Conservation (phyloP, 1,140 invertebrate genomes). For the Neoseiulus cucumeris region DNA sequence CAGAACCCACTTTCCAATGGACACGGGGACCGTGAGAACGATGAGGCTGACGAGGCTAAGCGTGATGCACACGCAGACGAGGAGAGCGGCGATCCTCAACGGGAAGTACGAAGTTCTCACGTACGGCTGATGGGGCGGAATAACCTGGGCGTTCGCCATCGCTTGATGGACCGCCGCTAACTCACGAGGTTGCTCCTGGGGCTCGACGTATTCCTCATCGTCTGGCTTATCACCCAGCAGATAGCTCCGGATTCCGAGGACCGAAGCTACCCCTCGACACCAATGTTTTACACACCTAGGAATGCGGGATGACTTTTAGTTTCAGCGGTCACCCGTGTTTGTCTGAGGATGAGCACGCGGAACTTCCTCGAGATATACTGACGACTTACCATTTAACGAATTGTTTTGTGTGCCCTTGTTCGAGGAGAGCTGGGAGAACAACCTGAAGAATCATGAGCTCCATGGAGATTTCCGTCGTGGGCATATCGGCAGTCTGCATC, state of each 20-base stretch:
- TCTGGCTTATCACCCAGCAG: conserved; percentile 46
- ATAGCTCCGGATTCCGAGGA: conserved; percentile 70
- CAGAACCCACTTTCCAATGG: conserved; percentile 67
- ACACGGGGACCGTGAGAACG: conserved; percentile 35
- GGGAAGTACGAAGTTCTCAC: conserved; percentile 58
- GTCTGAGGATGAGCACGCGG: too few species aligned
- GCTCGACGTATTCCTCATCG: conserved; percentile 21
- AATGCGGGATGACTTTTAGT: too few species aligned
- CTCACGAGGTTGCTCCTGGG: conserved; percentile 16
- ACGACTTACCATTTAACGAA: conserved; percentile 73
- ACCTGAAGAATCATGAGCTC: conserved; percentile 87
- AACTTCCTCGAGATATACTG: conserved; percentile 15
- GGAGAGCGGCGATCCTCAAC: conserved; percentile 31
- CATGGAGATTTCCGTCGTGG: conserved; percentile 55
- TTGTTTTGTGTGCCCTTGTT: conserved; percentile 79
- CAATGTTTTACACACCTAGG: conserved; percentile 32
- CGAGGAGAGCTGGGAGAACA: conserved; percentile 77
- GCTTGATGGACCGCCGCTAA: conserved; percentile 35
- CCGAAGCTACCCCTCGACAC: conserved; percentile 64
- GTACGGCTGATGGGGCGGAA: conserved; percentile 52
- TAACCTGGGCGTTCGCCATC: conserved; percentile 29
- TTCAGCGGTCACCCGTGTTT: conserved; percentile 20
- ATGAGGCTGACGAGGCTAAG: conserved; percentile 15
- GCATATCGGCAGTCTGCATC: conserved; percentile 28
- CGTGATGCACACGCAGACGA: background rate